Evolutionary conservation across 2,797 vertebrate species (phyloP).

Genomic region (Borostomias antarcticus): DNA sequence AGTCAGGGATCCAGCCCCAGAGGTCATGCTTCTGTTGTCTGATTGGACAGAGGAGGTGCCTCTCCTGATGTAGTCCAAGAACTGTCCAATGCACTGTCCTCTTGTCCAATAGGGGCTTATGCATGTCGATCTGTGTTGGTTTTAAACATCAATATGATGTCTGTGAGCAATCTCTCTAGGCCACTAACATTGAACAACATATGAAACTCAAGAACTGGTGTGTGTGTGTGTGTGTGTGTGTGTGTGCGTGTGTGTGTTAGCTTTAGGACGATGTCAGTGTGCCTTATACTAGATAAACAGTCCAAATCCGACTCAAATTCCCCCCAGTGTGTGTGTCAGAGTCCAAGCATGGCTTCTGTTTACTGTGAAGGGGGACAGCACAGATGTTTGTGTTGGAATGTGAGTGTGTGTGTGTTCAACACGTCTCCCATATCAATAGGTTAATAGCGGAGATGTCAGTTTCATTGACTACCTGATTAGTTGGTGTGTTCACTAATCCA

Average conservation of each 20-base stretch:
- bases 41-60: conserved; percentile 31
- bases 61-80: conserved; percentile 1
- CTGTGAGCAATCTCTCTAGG: too few species aligned
- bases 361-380: conserved; percentile 9
- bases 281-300: conserved; percentile 44
- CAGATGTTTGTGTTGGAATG: conserved; percentile 24
- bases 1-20: conserved; percentile 52
- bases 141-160: too few species aligned
- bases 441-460: conserved; percentile 89
- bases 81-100: not conserved
- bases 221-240: conserved; percentile 2
- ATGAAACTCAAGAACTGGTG: too few species aligned
- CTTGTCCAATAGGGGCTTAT: too few species aligned
- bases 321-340: conserved; percentile 13
- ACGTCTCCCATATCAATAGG: conserved; percentile 84
- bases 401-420: conserved; percentile 53
- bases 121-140: too few species aligned
- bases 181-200: too few species aligned
- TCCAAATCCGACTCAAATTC: not conserved
- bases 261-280: conserved; percentile 26
- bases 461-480: conserved; percentile 92
- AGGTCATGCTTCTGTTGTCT: conserved; percentile 45
- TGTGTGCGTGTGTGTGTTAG: not conserved
- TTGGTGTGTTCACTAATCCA: conserved; percentile 91
- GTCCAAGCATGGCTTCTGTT: not conserved